phyloP scores from a whole-genome alignment of 2,113 vertebrate species.

The Pristiophorus japonicus region DNA sequence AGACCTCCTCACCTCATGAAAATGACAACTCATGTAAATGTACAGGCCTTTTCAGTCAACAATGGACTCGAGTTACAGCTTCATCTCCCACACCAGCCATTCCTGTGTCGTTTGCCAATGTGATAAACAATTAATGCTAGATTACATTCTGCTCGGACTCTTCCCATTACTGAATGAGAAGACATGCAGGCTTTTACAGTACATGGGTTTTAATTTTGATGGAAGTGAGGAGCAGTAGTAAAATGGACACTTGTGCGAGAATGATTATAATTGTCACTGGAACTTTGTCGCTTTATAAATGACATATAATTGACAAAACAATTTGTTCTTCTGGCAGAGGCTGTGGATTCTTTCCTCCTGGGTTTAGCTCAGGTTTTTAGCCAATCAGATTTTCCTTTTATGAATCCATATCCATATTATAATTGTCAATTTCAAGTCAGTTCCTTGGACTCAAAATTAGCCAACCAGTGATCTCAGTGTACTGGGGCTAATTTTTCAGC shows the following conservation, averaged over 20 bases:
- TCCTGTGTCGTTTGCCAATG: neutral
- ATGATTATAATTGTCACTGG: neutral
- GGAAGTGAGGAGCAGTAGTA: neutral
- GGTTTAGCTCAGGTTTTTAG: neutral
- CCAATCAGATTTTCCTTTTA: neutral
- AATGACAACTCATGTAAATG: neutral
- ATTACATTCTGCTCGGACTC: neutral
- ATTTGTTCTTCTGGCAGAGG: neutral
- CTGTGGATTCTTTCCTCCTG: neutral
- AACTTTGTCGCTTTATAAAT: constrained; percentile 22
- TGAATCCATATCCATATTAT: constrained; percentile 16
- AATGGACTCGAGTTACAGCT: neutral
- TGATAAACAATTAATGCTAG: neutral
- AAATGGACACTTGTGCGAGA: neutral
- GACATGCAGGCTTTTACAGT: neutral
- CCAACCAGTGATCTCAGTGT: neutral
- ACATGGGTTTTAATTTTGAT: neutral
- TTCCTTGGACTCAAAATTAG: constrained; percentile 4
- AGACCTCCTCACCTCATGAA: neutral
- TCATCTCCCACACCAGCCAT: neutral
- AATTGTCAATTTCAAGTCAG: constrained; percentile 4
- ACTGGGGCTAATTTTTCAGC: neutral
- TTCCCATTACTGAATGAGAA: neutral
- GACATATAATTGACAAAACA: neutral
- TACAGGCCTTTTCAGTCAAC: neutral